Conservation (phyloP, 2,797 vertebrate genomes). For the Tamandua tetradactyla region DNA sequence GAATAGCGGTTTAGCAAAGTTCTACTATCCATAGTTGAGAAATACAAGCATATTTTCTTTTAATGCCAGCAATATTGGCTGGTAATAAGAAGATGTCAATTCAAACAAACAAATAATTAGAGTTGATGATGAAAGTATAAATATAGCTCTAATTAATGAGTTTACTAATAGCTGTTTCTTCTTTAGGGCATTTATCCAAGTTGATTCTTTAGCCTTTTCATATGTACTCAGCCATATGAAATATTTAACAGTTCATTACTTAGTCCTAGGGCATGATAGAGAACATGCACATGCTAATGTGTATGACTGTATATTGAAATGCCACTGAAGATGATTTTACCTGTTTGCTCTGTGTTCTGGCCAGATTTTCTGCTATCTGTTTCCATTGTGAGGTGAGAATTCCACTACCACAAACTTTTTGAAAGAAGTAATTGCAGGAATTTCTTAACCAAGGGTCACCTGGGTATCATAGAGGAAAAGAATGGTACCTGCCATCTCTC, state of each 20-base stretch:
- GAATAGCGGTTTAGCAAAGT: constrained; percentile 51
- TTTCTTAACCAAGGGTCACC: background rate
- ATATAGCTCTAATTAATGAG: constrained; percentile 13
- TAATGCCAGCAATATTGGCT: background rate
- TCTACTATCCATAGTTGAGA: background rate
- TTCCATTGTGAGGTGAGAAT: background rate
- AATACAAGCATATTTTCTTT: background rate
- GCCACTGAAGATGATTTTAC: background rate
- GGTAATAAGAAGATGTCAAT: background rate
- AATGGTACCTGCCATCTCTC: background rate
- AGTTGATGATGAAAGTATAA: constrained; percentile 38
- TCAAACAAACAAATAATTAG: constrained; percentile 70
- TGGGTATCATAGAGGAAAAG: background rate
- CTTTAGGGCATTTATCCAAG: background rate
- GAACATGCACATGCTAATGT: background rate
- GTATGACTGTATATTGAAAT: background rate
- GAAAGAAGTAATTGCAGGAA: background rate
- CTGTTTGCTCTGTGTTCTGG: background rate
- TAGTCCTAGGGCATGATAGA: background rate
- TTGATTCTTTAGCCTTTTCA: background rate
- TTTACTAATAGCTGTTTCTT: constrained; percentile 6
- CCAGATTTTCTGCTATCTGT: background rate
- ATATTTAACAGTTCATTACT: background rate
- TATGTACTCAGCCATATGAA: constrained; percentile 4
- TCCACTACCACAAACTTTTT: background rate